phyloP scores from a whole-genome alignment of 1,140 invertebrate species.

The Drosophila ambigua region DNA sequence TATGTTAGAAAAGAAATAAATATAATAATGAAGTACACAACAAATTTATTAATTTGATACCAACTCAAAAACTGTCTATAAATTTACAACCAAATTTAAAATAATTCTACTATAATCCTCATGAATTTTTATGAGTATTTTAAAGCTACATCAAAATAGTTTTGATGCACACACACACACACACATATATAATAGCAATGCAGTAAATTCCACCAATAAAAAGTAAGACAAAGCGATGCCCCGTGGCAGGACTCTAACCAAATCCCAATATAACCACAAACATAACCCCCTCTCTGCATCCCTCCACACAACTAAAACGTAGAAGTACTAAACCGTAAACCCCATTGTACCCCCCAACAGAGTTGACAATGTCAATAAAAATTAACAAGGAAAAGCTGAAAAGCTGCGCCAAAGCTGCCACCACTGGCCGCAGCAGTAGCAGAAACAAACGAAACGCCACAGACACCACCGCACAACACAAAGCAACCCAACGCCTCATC shows the following conservation, averaged over 20 bases:
- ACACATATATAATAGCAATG: background rate
- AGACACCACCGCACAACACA: conserved; percentile 17
- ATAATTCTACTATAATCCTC: too few species aligned
- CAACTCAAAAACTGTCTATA: background rate
- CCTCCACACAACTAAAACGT: background rate
- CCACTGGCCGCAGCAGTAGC: conserved; percentile 30
- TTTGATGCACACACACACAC: too few species aligned
- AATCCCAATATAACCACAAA: too few species aligned
- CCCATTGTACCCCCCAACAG: background rate
- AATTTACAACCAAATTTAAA: background rate
- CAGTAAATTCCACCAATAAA: conserved; percentile 10
- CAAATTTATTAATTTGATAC: too few species aligned
- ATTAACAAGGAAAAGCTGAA: conserved; percentile 64
- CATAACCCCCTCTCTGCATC: too few species aligned
- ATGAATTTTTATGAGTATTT: too few species aligned
- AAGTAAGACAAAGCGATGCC: conserved; percentile 8
- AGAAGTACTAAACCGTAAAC: background rate
- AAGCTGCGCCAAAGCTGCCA: conserved; percentile 44
- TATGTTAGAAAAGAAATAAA: too few species aligned
- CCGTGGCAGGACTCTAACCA: conserved; percentile 3
- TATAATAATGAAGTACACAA: too few species aligned
- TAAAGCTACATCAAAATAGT: too few species aligned
- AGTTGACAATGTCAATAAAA: conserved; percentile 56
- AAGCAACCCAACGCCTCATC: conserved; percentile 4
- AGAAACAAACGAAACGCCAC: conserved; percentile 6